phyloP scores from a whole-genome alignment of 2,888 invertebrate genomes.

The Temnothorax rugatulus region DNA sequence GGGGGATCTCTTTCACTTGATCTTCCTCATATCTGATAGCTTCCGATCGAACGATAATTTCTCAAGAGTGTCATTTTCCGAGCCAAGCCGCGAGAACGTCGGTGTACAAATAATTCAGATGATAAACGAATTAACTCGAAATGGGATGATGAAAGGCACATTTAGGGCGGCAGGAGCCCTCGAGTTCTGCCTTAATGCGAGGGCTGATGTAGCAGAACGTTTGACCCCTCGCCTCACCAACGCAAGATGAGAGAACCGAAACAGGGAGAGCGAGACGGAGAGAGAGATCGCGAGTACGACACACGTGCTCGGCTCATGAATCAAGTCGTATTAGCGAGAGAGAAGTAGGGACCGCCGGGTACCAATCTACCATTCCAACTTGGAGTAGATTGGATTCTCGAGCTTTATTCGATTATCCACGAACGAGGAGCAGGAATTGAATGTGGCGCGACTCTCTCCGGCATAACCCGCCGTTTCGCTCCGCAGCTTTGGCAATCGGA shows the following conservation, averaged over 20 bases:
- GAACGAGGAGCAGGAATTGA: constrained; percentile 70
- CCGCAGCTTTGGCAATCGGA: constrained; percentile 25
- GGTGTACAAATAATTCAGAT: constrained; percentile 84
- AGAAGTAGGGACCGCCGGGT: constrained; percentile 76
- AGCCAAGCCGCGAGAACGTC: constrained; percentile 55
- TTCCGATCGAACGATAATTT: constrained; percentile 37
- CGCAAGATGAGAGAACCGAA: constrained; percentile 56
- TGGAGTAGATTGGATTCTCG: constrained; percentile 85
- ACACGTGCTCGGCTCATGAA: constrained; percentile 84
- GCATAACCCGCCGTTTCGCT: constrained; percentile 40
- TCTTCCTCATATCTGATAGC: not conserved
- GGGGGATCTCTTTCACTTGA: not conserved
- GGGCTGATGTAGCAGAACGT: constrained; percentile 82
- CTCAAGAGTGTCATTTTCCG: constrained; percentile 36
- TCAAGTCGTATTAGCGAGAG: constrained; percentile 85
- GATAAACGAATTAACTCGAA: constrained; percentile 85
- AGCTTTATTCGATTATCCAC: constrained; percentile 85
- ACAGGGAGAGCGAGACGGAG: constrained; percentile 59
- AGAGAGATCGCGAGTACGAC: constrained; percentile 61
- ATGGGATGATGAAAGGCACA: constrained; percentile 85
- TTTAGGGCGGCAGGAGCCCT: constrained; percentile 78
- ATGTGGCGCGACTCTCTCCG: constrained; percentile 43
- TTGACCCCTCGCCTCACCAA: constrained; percentile 83
- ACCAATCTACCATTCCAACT: constrained; percentile 83
- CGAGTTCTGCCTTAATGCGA: constrained; percentile 73